Evolutionary conservation across 2,888 invertebrate genomes (phyloP).

Genomic region (Dasysyrphus tricinctus): DNA sequence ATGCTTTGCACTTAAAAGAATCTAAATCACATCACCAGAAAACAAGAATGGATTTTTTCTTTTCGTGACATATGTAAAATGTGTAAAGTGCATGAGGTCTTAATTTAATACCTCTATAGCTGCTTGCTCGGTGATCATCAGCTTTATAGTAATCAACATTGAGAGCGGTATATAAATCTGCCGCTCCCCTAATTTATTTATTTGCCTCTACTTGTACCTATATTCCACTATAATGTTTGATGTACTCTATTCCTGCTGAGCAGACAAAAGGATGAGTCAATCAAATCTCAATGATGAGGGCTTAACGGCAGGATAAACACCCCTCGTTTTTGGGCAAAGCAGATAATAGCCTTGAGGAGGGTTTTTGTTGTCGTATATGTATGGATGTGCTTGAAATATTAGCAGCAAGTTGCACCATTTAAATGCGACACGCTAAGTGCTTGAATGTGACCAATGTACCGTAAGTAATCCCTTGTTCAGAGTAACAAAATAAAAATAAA

Average conservation of each 20-base stretch:
- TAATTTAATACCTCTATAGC: conserved; percentile 64
- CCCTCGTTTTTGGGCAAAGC: conserved; percentile 65
- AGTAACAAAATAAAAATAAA: background rate
- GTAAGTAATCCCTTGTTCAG: conserved; percentile 75
- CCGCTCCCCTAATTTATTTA: conserved; percentile 28
- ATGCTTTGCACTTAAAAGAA: conserved; percentile 53
- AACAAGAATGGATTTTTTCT: conserved; percentile 66
- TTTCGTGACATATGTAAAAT: conserved; percentile 81
- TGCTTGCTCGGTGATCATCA: conserved; percentile 62
- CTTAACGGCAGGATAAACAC: conserved; percentile 76
- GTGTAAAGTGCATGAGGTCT: conserved; percentile 81
- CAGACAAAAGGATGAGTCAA: conserved; percentile 79
- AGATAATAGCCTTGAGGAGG: conserved; percentile 72
- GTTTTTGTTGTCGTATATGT: conserved; percentile 21
- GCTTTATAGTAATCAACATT: conserved; percentile 53
- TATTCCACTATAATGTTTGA: background rate
- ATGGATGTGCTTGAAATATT: conserved; percentile 14
- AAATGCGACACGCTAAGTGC: conserved; percentile 71
- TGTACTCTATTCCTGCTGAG: conserved; percentile 23
- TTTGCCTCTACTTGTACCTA: conserved; percentile 20
- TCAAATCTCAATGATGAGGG: conserved; percentile 79
- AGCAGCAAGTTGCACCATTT: conserved; percentile 49
- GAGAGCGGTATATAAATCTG: conserved; percentile 26
- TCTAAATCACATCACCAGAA: conserved; percentile 15
- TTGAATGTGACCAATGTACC: conserved; percentile 76